Base-by-base conservation (phyloP, 2,113 vertebrate species). In the Mormyrus iriodes region DNA sequence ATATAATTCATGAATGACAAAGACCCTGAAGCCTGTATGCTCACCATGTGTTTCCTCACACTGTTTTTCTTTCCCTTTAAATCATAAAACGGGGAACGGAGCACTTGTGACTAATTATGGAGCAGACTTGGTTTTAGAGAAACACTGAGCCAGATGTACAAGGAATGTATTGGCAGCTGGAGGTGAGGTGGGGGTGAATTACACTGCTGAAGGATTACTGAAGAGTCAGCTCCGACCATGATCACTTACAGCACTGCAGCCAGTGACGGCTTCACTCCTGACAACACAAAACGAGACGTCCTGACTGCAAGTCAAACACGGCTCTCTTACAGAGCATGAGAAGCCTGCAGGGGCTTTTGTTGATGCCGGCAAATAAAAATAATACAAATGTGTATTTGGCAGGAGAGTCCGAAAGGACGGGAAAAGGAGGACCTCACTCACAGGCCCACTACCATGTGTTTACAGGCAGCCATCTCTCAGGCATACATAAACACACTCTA, bases 101-200 rank as follows among this genome's bases (percentile, higher is more conserved):
- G 89, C 94, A 91, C 91, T 95, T 95, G 94, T 95, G 94, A 94
- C 94, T 96, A 95, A 95, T 95, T 95, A 95, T 90, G 91, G 93
- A 91, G 83, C 82, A 90, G 83, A 65, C 90, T 52, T 85, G 93
- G 92, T 93, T 89, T 86, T 9, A 88, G 85, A 91, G 94, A 84
- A 93, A 93, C 92, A 94, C 86, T 91, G 88, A 93, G 92, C 96
- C 95, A 96, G 95, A 96, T 96, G 96, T 96, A 93, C 92, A 90
- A 94, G 95, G 95, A 96, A 96, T 96, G 95, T 95, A 93, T 94
- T 95, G 94, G 94, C 94, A 94, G 92, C 93, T 92, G 92, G 91
- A 90, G 89, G 91, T 91, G 90, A 76, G 48, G 35, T 24, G 86
- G 86, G 53, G 49, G 55, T 90, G 90, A 94, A 93, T 94, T 92